Evolutionary conservation across 1,140 invertebrate genomes (phyloP), one percentile per base, ranked within the genome.

Genomic region (Caenorhabditis remanei): DNA sequence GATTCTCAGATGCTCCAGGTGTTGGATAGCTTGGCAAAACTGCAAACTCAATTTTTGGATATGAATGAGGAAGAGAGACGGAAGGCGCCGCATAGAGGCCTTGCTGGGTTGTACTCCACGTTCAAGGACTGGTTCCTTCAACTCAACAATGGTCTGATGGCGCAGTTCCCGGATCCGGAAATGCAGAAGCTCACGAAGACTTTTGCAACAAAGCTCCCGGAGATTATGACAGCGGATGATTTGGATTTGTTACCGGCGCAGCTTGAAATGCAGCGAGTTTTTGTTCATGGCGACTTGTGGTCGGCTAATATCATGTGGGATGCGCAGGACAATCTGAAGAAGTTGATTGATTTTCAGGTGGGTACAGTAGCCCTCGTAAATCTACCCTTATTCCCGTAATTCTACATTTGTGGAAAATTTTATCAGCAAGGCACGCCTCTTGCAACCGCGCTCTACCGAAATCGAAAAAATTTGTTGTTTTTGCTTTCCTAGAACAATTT

Each of bases 291-390:
- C 24, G 71, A 79, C 14, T 50, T 79, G 46, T 79, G 71, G 71
- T 79, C 71, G n/a, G 71, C 71, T 4, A 79, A 79, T 50, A 79
- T 79, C 13, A 48, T 79, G 71, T 79, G 71, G 71, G 46, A 79
- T 32, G 9, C 13, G 11, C 21, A 79, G 40, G 71, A 46, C 13
- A 21, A 50, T 50, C n/a, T 79, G 19, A 79, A 79, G 7, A 79
- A 79, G 9, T 79, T 79, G 71, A 79, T 79, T n/a, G 71, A 79
- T 79, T 79, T 79, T 53, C 71, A 79, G 71, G 71, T 50, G 21
- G 6, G 16, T 13, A 43, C 1, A 9, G 1, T 3, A 7, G 43
- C 1, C 14, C 1, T 50, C 8, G 14, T 1, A 50, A 16, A 50
- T 32, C 2, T 32, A 32, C 32, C 32, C 32, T n/a, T n/a, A n/a